Evolutionary conservation across 2,797 vertebrate species (phyloP), one percentile per base, ranked within the genome.

Genomic region (Sebastes jordani): DNA sequence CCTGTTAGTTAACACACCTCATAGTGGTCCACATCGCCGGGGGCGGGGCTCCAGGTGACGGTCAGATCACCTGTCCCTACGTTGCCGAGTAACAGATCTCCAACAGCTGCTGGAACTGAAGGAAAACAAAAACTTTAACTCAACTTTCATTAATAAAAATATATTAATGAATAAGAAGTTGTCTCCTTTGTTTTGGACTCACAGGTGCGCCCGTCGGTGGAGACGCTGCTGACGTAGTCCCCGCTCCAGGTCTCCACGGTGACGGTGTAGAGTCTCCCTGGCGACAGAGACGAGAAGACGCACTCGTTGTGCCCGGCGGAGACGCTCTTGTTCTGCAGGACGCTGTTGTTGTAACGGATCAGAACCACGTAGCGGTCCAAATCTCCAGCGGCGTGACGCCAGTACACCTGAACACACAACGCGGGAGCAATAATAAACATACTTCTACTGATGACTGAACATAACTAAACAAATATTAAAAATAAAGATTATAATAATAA

Each of bases 11-110:
- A n/a, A 52, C 20, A 1, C 49, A 67, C 96, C 95, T 99, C 98
- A 5, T 99, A 99, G 91, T 97, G 96, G 89, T 99, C 98, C 14
- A 99, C 96, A 20, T 99, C 98, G 2, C 98, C 98, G 1, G 96
- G 94, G 69, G 98, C 97, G 58, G 94, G 93, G 74, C 94, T 96
- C 98, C 98, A 99, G 25, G 94, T 97, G 55, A 99, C 95, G 0
- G 95, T 95, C 69, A 99, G 93, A 13, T 96, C 94, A 68, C 95
- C 93, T 1, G 96, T 97, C 54, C 94, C 97, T 32, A 94, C 93
- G 52, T 96, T 91, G 38, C 78, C 83, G 54, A 99, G 92, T 1
- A 91, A 95, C 86, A 98, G 90, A 30, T 96, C 91, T 66, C 94
- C 95, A 34, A 98, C 97, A 9, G 97, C 93, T 56, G 96, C 97